A percentile compares a stretch with the other conserved stretches of the same genome.
These are phyloP conservation scores for Hyperoplus lanceolatus DNA, from an alignment of 2,797 vertebrate species.

Conservation along the genomic window DNA sequence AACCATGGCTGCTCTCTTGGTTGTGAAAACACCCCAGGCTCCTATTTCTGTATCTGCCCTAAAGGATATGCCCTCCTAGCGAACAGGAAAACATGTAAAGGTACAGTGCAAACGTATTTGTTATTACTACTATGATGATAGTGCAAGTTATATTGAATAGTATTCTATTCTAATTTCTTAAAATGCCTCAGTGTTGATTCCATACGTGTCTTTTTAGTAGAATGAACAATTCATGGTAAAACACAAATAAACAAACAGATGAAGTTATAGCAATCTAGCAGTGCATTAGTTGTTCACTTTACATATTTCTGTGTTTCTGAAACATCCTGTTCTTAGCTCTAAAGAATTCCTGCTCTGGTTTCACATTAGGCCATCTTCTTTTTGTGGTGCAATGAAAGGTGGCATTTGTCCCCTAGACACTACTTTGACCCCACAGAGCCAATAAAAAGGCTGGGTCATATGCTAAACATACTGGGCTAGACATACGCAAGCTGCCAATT, in stretches of 20 bases:
- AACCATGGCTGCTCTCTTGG: slow-evolving; percentile 96
- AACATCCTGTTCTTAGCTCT: not conserved
- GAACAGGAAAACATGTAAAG: slow-evolving; percentile 91
- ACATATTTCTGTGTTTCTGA: not conserved
- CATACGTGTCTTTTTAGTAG: not conserved
- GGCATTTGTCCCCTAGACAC: slow-evolving; percentile 64
- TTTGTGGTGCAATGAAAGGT: slow-evolving; percentile 48
- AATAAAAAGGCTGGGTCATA: slow-evolving; percentile 64
- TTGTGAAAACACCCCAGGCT: slow-evolving; percentile 94
- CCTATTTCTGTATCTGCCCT: slow-evolving; percentile 96
- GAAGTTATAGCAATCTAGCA: not conserved
- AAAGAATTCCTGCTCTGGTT: not conserved
- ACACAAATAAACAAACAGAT: not conserved
- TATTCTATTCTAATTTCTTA: not conserved
- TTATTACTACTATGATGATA: not conserved
- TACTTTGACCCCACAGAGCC: slow-evolving; percentile 57
- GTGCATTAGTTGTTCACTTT: not conserved
- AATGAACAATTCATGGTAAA: not conserved
- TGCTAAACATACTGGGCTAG: slow-evolving; percentile 17
- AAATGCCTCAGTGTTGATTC: not conserved
- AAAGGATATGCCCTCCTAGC: slow-evolving; percentile 90
- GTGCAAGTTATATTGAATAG: no score
- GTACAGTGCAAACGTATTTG: slow-evolving; percentile 68
- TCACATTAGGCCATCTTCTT: slow-evolving; percentile 20
- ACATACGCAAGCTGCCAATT: slow-evolving; percentile 56